Percentiles rank a stretch among this genome's conserved stretches.
Evolutionary conservation across 2,888 invertebrate genomes (phyloP).

Genomic region (Cheilosia vernalis): DNA sequence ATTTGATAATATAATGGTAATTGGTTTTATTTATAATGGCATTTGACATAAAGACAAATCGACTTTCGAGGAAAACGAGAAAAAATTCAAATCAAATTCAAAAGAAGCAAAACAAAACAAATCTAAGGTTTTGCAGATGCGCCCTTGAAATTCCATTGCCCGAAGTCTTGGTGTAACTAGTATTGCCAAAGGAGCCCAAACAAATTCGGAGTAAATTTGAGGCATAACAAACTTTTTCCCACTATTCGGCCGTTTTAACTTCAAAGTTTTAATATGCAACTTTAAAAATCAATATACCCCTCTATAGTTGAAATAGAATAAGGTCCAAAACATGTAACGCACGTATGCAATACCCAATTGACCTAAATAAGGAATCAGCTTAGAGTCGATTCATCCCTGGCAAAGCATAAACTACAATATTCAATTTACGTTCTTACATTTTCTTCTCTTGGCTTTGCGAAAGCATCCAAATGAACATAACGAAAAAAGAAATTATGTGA

Average conservation of each 20-base stretch:
- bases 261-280: neutral
- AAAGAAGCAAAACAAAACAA: no score
- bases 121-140: no score
- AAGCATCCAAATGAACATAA: conserved; percentile 50
- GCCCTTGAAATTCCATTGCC: no score
- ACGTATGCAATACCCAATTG: conserved; percentile 70
- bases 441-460: conserved; percentile 8
- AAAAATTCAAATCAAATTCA: no score
- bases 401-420: conserved; percentile 64
- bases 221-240: neutral
- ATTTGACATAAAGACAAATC: no score
- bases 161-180: no score
- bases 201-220: no score
- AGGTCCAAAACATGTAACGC: neutral
- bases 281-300: conserved; percentile 33
- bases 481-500: conserved; percentile 60
- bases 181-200: no score
- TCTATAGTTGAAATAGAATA: neutral
- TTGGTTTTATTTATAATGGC: no score
- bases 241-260: neutral
- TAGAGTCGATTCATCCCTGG: conserved; percentile 50
- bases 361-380: conserved; percentile 65
- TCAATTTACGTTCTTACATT: conserved; percentile 60
- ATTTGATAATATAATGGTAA: no score
- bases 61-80: no score